phyloP scores from a whole-genome alignment of 2,113 vertebrate species.

The Cyphomyrus discorhynchus region DNA sequence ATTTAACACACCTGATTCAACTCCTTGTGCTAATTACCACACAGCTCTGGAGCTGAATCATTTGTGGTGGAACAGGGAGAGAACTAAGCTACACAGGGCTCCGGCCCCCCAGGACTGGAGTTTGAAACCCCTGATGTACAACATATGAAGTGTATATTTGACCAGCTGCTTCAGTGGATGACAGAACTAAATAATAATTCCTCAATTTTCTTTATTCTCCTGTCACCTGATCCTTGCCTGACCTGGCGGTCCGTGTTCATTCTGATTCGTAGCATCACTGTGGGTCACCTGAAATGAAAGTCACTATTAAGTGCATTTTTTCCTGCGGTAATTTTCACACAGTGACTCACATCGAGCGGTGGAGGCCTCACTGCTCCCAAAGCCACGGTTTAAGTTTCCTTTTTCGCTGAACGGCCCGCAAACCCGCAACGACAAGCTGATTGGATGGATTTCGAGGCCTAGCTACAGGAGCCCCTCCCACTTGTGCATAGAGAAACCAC shows the following conservation, averaged over 20 bases:
- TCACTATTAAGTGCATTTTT: not conserved
- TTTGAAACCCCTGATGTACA: not conserved
- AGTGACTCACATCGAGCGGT: not conserved
- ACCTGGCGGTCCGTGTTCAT: not conserved
- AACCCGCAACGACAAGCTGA: not conserved
- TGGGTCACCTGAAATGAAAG: not conserved
- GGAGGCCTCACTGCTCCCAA: not conserved
- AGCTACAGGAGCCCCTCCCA: not conserved
- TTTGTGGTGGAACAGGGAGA: too few species aligned
- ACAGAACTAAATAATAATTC: not conserved
- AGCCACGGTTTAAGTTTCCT: not conserved
- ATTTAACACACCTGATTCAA: too few species aligned
- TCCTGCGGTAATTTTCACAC: not conserved
- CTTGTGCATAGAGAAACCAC: not conserved
- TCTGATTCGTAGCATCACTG: not conserved
- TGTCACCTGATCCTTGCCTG: not conserved
- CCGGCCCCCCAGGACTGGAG: too few species aligned
- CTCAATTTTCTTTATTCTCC: not conserved
- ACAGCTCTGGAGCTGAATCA: too few species aligned
- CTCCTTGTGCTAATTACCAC: too few species aligned
- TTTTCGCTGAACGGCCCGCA: not conserved
- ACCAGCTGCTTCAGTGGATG: not conserved
- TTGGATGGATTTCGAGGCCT: not conserved
- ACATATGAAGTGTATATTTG: not conserved
- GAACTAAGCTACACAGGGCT: too few species aligned